Conservation (phyloP, 2,797 vertebrate genomes). For the Mareca strepera region DNA sequence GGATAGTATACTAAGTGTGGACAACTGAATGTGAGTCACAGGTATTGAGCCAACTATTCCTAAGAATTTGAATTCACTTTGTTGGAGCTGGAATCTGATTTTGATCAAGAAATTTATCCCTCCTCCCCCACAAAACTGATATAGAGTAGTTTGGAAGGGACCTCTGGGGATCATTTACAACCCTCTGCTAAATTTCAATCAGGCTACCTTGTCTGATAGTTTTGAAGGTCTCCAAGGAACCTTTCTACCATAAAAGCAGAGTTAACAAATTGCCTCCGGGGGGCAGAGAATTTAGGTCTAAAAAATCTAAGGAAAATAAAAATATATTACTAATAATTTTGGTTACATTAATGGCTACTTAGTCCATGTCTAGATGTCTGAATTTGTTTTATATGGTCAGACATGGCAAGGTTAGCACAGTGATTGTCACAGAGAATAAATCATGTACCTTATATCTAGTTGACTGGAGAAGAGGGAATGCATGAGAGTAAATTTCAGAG, state of each 20-base stretch:
- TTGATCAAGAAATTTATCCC: neutral
- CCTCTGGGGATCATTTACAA: neutral
- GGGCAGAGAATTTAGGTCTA: neutral
- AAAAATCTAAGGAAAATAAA: neutral
- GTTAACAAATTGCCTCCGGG: neutral
- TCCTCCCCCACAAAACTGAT: neutral
- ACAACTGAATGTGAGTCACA: neutral
- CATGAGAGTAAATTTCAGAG: neutral
- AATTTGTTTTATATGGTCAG: neutral
- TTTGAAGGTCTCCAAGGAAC: neutral
- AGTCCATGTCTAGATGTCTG: neutral
- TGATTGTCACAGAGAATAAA: constrained; percentile 2
- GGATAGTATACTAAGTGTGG: neutral
- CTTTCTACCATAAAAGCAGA: neutral
- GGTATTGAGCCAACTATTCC: neutral
- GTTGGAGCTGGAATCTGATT: neutral
- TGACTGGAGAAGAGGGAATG: constrained; percentile 3
- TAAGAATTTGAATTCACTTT: neutral
- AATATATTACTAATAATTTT: neutral
- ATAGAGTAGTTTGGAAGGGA: neutral
- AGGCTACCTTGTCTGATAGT: neutral
- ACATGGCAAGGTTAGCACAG: neutral
- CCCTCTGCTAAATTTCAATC: neutral
- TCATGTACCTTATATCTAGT: neutral
- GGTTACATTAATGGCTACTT: neutral